Evolutionary conservation across 2,113 vertebrate species (phyloP).

Genomic region (Pithys albifrons): DNA sequence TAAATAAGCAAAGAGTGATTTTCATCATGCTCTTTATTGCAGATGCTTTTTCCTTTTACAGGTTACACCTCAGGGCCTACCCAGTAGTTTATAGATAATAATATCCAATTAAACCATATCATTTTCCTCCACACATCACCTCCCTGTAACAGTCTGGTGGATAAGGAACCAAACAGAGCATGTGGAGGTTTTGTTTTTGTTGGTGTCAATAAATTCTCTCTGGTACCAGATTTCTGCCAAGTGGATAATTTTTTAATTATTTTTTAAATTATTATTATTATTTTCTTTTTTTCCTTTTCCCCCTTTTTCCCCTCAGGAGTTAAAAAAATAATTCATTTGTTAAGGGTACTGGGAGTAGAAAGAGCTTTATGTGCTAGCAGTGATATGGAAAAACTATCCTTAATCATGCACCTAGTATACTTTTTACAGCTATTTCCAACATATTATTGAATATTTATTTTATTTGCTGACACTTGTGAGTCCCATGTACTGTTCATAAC

Average conservation of each 20-base stretch:
- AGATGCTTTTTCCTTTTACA: neutral
- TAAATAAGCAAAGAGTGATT: neutral
- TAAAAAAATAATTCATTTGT: neutral
- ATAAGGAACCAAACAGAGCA: neutral
- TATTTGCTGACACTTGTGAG: neutral
- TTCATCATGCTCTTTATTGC: neutral
- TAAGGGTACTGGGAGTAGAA: neutral
- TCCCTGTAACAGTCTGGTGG: neutral
- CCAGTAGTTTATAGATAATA: slow-evolving; percentile 14
- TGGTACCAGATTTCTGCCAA: neutral
- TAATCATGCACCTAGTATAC: neutral
- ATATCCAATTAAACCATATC: neutral
- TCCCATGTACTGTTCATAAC: neutral
- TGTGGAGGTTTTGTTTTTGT: slow-evolving; percentile 3
- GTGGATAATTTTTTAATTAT: neutral
- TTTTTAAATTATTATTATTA: neutral
- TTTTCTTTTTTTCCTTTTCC: neutral
- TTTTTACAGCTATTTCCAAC: neutral
- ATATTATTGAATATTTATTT: neutral
- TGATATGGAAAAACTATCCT: neutral
- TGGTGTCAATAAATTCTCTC: neutral
- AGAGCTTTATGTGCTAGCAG: neutral
- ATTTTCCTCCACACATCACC: neutral
- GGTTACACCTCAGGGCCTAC: neutral
- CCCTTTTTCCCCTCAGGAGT: neutral